Evolutionary conservation across 2,888 invertebrate genomes (phyloP).

Genomic region (Odontomyia ornata): DNA sequence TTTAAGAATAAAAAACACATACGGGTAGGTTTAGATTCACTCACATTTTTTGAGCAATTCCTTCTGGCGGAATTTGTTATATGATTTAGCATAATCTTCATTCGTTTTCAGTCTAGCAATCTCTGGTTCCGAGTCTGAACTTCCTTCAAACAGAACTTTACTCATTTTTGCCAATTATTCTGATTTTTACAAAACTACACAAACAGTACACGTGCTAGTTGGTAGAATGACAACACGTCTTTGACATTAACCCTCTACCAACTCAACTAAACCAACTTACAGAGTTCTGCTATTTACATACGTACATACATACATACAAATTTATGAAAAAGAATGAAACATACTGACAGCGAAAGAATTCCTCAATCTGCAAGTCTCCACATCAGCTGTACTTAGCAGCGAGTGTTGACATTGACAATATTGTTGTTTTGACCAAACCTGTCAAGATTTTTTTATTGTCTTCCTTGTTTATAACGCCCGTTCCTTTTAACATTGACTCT

Average conservation of each 20-base stretch:
- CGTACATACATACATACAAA: no score
- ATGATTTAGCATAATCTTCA: conserved; percentile 83
- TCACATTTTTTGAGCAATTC: conserved; percentile 86
- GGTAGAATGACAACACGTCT: background rate
- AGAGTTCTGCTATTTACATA: no score
- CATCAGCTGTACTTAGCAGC: background rate
- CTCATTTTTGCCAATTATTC: conserved; percentile 54
- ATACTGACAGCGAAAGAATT: background rate
- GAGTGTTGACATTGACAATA: no score
- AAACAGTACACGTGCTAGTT: conserved; percentile 6
- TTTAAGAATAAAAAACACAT: no score
- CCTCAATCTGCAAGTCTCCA: conserved; percentile 8
- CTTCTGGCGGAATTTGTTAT: conserved; percentile 83
- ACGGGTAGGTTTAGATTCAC: no score
- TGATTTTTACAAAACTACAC: background rate
- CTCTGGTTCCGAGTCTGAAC: conserved; percentile 67
- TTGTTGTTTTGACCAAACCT: no score
- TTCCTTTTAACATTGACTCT: no score
- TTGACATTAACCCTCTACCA: background rate
- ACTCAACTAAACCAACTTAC: no score
- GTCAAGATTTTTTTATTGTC: no score
- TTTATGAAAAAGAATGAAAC: no score
- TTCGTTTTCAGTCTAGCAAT: conserved; percentile 73
- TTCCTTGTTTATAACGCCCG: no score
- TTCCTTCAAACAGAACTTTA: conserved; percentile 67